Evolutionary conservation across 2,113 vertebrate species (phyloP), one percentile per base, ranked within the genome.

Genomic region (Camelus bactrianus): DNA sequence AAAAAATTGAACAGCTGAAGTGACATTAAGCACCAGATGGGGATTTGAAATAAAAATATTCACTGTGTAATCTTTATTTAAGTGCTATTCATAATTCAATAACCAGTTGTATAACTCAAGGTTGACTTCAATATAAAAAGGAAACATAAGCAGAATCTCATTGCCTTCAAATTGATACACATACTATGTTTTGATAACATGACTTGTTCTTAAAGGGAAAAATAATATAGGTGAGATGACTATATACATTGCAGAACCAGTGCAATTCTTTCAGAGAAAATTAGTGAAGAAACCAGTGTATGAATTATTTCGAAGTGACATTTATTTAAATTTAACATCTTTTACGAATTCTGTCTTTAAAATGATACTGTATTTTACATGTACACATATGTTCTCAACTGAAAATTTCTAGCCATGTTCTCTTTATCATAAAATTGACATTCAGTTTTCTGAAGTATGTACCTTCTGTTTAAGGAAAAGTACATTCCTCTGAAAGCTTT

Each of bases 1-100:
- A 52, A 97, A 98, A 97, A 98, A 97, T 94, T 94, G 93, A 98
- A 97, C 98, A 98, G 98, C 98, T 98, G 98, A 99, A 98, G 93
- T 98, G 97, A 98, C 95, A 98, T 89, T 93, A 96, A 98, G 82
- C 91, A 96, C 97, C 98, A 98, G 97, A 98, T 98, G 97, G 95
- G 89, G 84, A 98, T 97, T 98, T 96, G 97, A 97, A 98, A 98
- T 97, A 98, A 91, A 98, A 98, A 98, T 98, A 98, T 98, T 98
- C 95, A 97, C 88, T 94, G 89, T 93, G 94, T 96, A 94, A 97
- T 98, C 97, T 98, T 97, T 98, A 93, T 98, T 98, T 95, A 98
- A 97, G 81, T 94, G 54, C 64, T 98, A 22, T 98, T 85, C 96
- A 83, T 95, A 94, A 96, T 97, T 98, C 85, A 96, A 12, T 96